These are phyloP conservation scores for Apis laboriosa DNA, from an alignment of 1,140 invertebrate species.

Conservation along the genomic window DNA sequence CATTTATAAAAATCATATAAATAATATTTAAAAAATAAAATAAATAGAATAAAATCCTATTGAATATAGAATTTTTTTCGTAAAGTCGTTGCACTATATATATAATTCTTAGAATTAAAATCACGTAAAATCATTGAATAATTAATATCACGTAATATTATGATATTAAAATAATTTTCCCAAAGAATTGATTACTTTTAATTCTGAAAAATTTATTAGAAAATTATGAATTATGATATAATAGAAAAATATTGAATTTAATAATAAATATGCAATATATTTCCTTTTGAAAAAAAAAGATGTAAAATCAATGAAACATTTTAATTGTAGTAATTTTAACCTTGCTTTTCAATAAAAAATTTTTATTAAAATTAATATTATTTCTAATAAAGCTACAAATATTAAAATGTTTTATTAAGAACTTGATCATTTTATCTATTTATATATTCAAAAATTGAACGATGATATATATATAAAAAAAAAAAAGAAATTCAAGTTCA, in stretches of 20 bases:
- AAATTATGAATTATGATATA: too few relatives aligned
- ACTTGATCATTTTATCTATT: too few relatives aligned
- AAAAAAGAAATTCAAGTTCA: not conserved
- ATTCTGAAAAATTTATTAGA: not conserved
- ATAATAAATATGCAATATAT: not conserved
- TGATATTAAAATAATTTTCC: too few relatives aligned
- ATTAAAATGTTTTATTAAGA: too few relatives aligned
- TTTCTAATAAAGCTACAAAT: too few relatives aligned
- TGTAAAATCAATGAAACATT: too few relatives aligned
- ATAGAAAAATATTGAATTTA: not conserved
- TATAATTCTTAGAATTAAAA: not conserved
- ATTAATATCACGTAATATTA: not conserved
- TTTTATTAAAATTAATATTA: too few relatives aligned
- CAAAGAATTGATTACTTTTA: not conserved
- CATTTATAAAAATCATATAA: too few relatives aligned
- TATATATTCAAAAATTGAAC: not conserved
- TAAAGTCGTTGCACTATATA: slow-evolving; percentile 21
- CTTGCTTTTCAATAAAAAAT: too few relatives aligned
- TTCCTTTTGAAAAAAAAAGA: not conserved
- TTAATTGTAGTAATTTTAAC: too few relatives aligned
- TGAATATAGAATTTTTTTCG: slow-evolving; percentile 2
- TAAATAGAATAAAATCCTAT: not conserved
- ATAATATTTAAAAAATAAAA: too few relatives aligned
- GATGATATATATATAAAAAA: not conserved
- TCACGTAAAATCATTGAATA: too few relatives aligned